phyloP scores from a whole-genome alignment of 2,797 vertebrate species.

The Acestrorhynchus altus region DNA sequence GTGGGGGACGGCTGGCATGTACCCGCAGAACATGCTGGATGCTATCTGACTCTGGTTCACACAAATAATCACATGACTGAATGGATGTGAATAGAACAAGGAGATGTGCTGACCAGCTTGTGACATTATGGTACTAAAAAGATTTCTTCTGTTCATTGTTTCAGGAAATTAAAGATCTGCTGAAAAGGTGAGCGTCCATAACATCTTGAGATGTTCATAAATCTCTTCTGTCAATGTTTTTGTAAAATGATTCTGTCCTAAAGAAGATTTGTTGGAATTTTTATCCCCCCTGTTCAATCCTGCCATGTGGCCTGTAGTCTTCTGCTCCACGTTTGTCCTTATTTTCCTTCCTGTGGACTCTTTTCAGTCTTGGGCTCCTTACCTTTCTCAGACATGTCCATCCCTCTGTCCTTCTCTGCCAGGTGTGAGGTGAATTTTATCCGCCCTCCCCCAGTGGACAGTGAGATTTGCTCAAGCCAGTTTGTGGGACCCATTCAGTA shows the following conservation, averaged over 20 bases:
- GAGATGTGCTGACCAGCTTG: conserved; percentile 1
- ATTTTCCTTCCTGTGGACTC: neutral
- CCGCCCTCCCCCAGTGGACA: conserved; percentile 68
- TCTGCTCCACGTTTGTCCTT: neutral
- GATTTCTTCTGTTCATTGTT: conserved; percentile 54
- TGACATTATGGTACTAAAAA: conserved; percentile 14
- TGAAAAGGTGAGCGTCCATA: conserved; percentile 73
- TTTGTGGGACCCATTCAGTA: conserved; percentile 82
- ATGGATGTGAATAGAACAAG: conserved; percentile 22
- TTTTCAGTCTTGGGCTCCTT: neutral
- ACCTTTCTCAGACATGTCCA: neutral
- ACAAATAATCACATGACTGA: conserved; percentile 26
- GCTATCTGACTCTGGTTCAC: conserved; percentile 40
- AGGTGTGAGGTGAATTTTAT: conserved; percentile 77
- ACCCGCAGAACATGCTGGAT: conserved; percentile 56
- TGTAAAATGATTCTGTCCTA: neutral
- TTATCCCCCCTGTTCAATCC: no score
- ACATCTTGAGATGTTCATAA: neutral
- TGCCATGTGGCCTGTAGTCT: no score
- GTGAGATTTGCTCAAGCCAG: conserved; percentile 72
- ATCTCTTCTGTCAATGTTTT: conserved; percentile 36
- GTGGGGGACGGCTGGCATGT: conserved; percentile 42
- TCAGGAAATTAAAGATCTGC: conserved; percentile 81
- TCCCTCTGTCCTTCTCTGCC: conserved; percentile 5
- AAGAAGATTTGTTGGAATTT: neutral